phyloP scores from a whole-genome alignment of 2,797 vertebrate genomes.

The Lepidocolaptes lacrymiger region DNA sequence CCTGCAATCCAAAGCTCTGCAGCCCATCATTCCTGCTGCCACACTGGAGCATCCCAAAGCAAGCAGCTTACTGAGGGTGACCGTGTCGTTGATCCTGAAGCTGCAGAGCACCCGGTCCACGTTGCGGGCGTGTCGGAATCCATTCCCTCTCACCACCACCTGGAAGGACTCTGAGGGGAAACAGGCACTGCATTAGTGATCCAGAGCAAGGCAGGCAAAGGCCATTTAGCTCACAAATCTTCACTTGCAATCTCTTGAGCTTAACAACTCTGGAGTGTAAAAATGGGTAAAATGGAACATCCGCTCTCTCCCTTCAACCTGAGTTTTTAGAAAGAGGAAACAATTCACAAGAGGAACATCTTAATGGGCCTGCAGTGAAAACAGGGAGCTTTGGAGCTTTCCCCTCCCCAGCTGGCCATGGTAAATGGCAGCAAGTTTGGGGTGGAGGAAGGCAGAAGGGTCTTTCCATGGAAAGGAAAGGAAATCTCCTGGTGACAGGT shows the following conservation, averaged over 20 bases:
- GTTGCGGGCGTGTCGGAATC: slow-evolving; percentile 91
- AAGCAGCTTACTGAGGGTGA: slow-evolving; percentile 89
- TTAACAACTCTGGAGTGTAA: background rate
- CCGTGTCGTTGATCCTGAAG: slow-evolving; percentile 94
- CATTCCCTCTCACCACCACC: slow-evolving; percentile 94
- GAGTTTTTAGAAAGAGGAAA: background rate
- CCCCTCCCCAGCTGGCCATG: background rate
- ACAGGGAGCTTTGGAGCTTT: background rate
- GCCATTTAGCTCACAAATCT: background rate
- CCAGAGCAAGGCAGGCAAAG: accelerated
- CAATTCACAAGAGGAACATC: background rate
- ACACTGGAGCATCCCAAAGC: accelerated
- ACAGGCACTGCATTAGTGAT: background rate
- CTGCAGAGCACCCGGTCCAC: slow-evolving; percentile 95
- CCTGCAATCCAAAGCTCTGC: background rate
- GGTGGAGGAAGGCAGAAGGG: background rate
- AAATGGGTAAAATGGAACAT: background rate
- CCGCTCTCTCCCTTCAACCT: background rate
- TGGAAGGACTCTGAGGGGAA: slow-evolving; percentile 88
- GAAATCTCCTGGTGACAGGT: background rate
- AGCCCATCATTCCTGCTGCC: background rate
- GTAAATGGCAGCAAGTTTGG: background rate
- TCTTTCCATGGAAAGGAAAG: background rate
- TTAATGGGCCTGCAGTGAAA: background rate
- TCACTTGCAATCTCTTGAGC: background rate